Base-by-base conservation (phyloP, 2,888 invertebrate genomes). In the Oligia strigilis region DNA sequence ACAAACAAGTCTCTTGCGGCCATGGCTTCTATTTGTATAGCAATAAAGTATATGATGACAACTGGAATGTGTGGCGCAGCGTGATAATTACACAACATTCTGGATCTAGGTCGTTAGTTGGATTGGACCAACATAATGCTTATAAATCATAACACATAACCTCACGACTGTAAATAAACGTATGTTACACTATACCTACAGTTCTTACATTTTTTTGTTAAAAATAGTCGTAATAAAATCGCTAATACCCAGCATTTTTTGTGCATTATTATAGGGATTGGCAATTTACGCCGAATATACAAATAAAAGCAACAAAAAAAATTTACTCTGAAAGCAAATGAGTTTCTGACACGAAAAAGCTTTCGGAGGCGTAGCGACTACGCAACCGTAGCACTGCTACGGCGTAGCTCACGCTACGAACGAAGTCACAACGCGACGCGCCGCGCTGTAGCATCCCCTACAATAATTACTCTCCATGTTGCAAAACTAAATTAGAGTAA, bases 341-440 rank as follows among this genome's bases (percentile, higher is more conserved):
- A 62, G 19, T 49, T 17, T 43, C 4, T 17, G 19, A 52, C 9
- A 66, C 43, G n/a, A 66, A 36, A 23, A 36, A 66, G 19, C 36
- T 77, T 14, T 5, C 2, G 8, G n/a, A 49, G 23, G n/a, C 19
- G 29, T 58, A 69, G 46, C 17, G 8, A 43, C 46, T 72, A 77
- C 62, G n/a, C 13, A 60, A 43, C 43, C 52, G 71, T 81, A 81
- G 81, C 58, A 23, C 0, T n/a, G 76, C 81, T 81, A 81, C 76
- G 80, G 17, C 71, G 76, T 80, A 81, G 81, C 70, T 29, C 11
- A 4, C 6, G 23, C 62, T 67, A 81, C 66, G 69, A 19, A 13
- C 8, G 1, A 55, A 19, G n/a, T 46, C 8, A n/a, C 2, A 11
- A 9, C 49, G 43, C 43, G 9, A 1, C 43, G 43, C 11, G 4